Percentiles rank a stretch among this genome's conserved stretches.
phyloP scores from a whole-genome alignment of 2,888 invertebrate species.

The Mythimna ferrago region DNA sequence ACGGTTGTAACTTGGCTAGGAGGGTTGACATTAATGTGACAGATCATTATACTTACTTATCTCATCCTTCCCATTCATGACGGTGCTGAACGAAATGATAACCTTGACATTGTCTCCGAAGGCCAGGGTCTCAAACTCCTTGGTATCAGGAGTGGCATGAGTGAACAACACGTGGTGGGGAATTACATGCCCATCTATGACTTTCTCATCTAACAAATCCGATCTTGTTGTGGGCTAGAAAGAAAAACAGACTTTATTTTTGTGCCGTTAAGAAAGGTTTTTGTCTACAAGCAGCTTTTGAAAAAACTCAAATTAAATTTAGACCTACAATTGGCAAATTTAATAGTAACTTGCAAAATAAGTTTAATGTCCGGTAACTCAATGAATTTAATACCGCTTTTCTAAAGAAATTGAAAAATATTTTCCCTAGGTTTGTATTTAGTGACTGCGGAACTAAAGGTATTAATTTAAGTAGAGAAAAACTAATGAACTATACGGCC shows the following conservation, averaged over 20 bases:
- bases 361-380: too few species aligned
- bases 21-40: too few species aligned
- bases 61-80: conserved; percentile 92
- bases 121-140: conserved; percentile 95
- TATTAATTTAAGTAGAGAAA: too few species aligned
- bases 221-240: conserved; percentile 92
- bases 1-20: too few species aligned
- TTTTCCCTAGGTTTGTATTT: too few species aligned
- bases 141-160: conserved; percentile 93
- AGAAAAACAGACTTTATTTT: conserved; percentile 23
- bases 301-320: too few species aligned
- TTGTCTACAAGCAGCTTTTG: not conserved
- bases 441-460: too few species aligned
- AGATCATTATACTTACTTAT: conserved; percentile 89
- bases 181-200: conserved; percentile 97
- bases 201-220: conserved; percentile 95
- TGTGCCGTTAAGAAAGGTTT: not conserved
- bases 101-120: conserved; percentile 96
- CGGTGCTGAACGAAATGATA: conserved; percentile 94
- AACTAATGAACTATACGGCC: too few species aligned
- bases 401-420: too few species aligned
- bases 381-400: too few species aligned
- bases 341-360: too few species aligned
- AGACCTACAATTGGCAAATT: too few species aligned
- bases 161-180: conserved; percentile 97